Percentiles rank a stretch among this genome's conserved stretches.
These are phyloP conservation scores for Microvelia longipes DNA, from an alignment of 1,140 invertebrate species.

Conservation along the genomic window DNA sequence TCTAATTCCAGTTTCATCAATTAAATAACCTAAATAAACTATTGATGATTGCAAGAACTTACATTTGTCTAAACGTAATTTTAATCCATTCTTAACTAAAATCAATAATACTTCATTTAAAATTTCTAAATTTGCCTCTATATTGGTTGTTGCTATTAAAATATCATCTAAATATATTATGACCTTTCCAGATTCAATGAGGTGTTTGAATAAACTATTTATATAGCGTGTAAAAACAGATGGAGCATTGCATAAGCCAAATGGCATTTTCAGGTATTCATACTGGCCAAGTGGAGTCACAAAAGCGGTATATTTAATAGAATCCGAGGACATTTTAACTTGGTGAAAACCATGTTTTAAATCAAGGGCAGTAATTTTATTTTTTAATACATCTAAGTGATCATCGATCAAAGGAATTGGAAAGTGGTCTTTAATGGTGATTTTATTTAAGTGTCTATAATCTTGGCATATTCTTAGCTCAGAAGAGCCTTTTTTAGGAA, in stretches of 20 bases:
- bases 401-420: conserved; percentile 29
- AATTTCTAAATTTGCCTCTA: conserved; percentile 10
- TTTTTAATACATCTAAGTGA: conserved; percentile 25
- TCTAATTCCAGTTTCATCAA: not conserved
- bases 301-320: conserved; percentile 32
- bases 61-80: not conserved
- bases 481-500: conserved; percentile 13
- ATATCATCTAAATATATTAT: conserved; percentile 25
- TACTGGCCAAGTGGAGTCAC: conserved; percentile 29
- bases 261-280: conserved; percentile 30
- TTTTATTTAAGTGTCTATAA: conserved; percentile 28
- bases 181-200: conserved; percentile 17
- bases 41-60: conserved; percentile 21
- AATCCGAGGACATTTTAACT: conserved; percentile 26
- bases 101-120: not conserved
- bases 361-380: conserved; percentile 28
- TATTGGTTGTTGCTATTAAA: conserved; percentile 14
- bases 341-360: conserved; percentile 28
- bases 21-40: conserved; percentile 4
- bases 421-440: conserved; percentile 27
- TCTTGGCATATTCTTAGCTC: conserved; percentile 32
- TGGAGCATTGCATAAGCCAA: conserved; percentile 31
- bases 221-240: conserved; percentile 31
- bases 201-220: conserved; percentile 13
- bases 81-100: not conserved